Base-by-base conservation (phyloP, 2,113 vertebrate genomes). In the Ceuthmochares aereus region DNA sequence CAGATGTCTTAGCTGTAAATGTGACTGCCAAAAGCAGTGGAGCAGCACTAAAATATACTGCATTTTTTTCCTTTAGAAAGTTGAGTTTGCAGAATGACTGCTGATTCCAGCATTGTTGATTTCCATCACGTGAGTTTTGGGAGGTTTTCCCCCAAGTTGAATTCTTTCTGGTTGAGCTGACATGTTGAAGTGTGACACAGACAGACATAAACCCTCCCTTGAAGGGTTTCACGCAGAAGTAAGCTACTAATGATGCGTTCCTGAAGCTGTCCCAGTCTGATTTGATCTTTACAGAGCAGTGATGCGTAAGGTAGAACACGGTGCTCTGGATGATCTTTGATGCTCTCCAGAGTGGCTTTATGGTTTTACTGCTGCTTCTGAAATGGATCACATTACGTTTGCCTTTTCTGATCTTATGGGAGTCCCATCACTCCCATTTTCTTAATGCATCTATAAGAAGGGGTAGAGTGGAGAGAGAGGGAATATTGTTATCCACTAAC, bases 1-100 rank as follows among this genome's bases (percentile, higher is more conserved):
- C 66, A 67, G 83, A 76, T 67, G 7, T 87, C 84, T 95, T 82
- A 77, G 89, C 87, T 64, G 67, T 73, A 83, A 80, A 32, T 66
- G 60, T 80, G 70, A 86, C 62, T 92, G 90, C 73, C 90, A 73
- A 91, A 95, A 95, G 40, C 81, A 63, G 42, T 74, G 75, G 89
- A 74, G 42, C 19, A 70, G 75, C 47, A 63, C 66, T 85, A 80
- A 80, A 82, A 87, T 30, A 17, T 14, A 40, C 36, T 66, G 49
- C 49, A 11, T 16, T 82, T 34, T 49, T 84, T 59, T 80, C 18
- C 32, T 49, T 18, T 18, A 83, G 49, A 54, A 93, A 75, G 51
- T 43, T 69, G 43, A 14, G 9, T 64, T 93, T 87, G 59, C 12
- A 70, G 62, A 30, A 42, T 25, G 14, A 30, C 6, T 20, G 32